Conservation (phyloP, 2,888 invertebrate genomes). For the Tiliacea aurago region DNA sequence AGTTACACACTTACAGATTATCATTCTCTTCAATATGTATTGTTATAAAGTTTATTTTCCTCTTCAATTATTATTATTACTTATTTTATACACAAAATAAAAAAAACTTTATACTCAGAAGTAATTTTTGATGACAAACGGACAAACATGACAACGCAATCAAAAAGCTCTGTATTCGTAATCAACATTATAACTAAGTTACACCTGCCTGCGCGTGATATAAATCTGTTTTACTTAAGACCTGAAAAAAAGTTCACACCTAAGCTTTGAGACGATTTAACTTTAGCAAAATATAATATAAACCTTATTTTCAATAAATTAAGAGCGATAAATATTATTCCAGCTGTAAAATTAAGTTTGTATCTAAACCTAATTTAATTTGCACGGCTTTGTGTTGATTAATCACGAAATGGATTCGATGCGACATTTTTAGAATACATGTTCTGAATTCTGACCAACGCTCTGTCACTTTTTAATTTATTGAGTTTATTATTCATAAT, state of each 20-base stretch:
- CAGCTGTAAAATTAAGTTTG: constrained; percentile 6
- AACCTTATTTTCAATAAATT: background rate
- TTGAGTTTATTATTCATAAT: constrained; percentile 58
- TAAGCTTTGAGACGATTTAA: constrained; percentile 17
- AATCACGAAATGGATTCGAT: constrained; percentile 70
- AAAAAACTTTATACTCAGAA: no score
- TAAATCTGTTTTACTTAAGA: constrained; percentile 77
- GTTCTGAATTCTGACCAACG: constrained; percentile 49
- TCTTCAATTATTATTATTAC: background rate
- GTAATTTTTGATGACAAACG: constrained; percentile 16
- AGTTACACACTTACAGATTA: background rate
- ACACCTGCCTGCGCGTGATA: constrained; percentile 75
- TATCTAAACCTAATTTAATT: constrained; percentile 79
- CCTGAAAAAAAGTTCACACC: constrained; percentile 75
- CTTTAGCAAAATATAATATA: constrained; percentile 5
- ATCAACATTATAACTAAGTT: constrained; percentile 49
- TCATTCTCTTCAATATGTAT: background rate
- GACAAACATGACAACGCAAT: constrained; percentile 38
- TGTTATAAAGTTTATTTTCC: background rate
- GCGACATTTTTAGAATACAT: constrained; percentile 77
- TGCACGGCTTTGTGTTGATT: constrained; percentile 79
- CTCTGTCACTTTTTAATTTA: constrained; percentile 55
- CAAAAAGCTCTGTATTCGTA: constrained; percentile 52
- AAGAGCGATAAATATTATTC: background rate
- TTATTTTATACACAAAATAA: background rate